phyloP scores from a whole-genome alignment of 2,888 invertebrate species.

The Thymelicus acteon region DNA sequence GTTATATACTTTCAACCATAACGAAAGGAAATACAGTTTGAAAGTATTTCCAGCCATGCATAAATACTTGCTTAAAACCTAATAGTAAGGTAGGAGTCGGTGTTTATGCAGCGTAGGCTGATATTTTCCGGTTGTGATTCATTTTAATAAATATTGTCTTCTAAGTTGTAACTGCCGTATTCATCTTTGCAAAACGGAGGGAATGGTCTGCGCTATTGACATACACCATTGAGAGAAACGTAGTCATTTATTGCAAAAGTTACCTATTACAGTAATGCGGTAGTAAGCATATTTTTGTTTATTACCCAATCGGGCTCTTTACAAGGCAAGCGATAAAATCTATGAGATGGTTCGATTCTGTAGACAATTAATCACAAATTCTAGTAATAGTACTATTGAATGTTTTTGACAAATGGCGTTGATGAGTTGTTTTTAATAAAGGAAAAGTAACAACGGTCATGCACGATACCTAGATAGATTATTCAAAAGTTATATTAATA shows the following conservation, averaged over 20 bases:
- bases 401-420: not conserved
- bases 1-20: conserved; percentile 15
- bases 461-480: too few species aligned
- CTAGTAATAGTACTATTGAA: not conserved
- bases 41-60: not conserved
- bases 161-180: not conserved
- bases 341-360: conserved; percentile 1
- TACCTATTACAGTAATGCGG: not conserved
- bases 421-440: too few species aligned
- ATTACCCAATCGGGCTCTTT: not conserved
- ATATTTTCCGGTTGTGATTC: conserved; percentile 29
- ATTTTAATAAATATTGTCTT: conserved; percentile 14
- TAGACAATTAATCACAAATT: not conserved
- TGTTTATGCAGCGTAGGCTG: conserved; percentile 23
- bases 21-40: conserved; percentile 2
- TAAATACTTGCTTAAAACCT: conserved; percentile 15
- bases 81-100: conserved; percentile 19
- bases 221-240: not conserved
- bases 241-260: not conserved
- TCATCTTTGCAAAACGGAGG: not conserved
- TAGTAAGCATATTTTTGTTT: not conserved
- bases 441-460: too few species aligned
- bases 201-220: not conserved
- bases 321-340: not conserved
- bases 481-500: too few species aligned